A percentile compares a stretch with the other conserved stretches of the same genome.
phyloP scores from a whole-genome alignment of 2,888 invertebrate species.

The Harpagoxenus sublaevis region DNA sequence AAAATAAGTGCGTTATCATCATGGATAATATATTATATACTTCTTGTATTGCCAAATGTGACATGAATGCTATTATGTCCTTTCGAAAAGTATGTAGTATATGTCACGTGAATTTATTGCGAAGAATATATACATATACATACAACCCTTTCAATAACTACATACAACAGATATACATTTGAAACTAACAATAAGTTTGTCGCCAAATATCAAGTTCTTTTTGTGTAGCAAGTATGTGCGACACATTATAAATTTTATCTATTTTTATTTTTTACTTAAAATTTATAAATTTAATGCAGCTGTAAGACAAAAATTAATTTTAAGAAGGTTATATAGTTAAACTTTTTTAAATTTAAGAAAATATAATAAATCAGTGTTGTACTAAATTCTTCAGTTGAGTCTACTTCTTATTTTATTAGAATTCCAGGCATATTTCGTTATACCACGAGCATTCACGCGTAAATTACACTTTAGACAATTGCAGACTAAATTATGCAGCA shows the following conservation, averaged over 20 bases:
- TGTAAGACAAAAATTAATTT: background rate
- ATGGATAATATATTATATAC: constrained; percentile 10
- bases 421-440: background rate
- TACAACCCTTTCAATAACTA: background rate
- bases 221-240: background rate
- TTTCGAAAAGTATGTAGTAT: background rate
- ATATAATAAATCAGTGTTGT: background rate
- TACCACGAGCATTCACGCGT: background rate
- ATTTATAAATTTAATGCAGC: background rate
- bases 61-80: background rate
- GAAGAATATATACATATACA: background rate
- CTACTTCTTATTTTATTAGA: background rate
- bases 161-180: background rate
- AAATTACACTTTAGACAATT: constrained; percentile 23
- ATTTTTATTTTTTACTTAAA: background rate
- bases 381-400: background rate
- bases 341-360: background rate
- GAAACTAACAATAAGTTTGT: background rate
- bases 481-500: constrained; percentile 22
- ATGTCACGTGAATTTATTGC: background rate
- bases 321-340: background rate
- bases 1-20: constrained; percentile 15
- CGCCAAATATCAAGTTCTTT: background rate
- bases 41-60: constrained; percentile 6
- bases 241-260: background rate